A percentile compares a stretch with the other conserved stretches of the same genome.
Conservation (phyloP, 2,797 vertebrate genomes). For the Sebastes taczanowskii region DNA sequence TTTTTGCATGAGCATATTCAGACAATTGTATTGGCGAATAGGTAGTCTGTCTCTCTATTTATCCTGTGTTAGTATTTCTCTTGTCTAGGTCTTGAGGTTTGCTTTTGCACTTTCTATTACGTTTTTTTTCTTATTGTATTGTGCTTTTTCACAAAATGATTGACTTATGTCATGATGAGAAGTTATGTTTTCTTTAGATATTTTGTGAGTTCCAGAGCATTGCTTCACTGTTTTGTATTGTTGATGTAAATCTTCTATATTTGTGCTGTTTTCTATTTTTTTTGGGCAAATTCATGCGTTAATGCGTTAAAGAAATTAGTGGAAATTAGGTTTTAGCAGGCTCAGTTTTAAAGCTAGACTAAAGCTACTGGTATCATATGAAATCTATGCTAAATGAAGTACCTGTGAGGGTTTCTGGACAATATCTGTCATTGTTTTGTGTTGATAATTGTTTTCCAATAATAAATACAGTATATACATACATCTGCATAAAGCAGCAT, state of each 20-base stretch:
- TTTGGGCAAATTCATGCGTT: neutral
- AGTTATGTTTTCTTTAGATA: neutral
- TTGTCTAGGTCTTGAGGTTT: neutral
- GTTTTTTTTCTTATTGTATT: neutral
- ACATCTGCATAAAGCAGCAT: too few relatives aligned
- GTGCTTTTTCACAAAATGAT: neutral
- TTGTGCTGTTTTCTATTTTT: neutral
- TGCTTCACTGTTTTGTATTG: neutral
- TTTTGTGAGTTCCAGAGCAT: neutral
- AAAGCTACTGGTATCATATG: too few relatives aligned
- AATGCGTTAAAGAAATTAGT: too few relatives aligned
- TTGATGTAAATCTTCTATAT: neutral
- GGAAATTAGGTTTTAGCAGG: too few relatives aligned
- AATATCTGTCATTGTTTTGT: too few relatives aligned
- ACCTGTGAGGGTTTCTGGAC: too few relatives aligned
- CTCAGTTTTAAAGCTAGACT: too few relatives aligned
- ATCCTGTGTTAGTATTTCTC: neutral
- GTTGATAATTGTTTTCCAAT: too few relatives aligned
- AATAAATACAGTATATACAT: too few relatives aligned
- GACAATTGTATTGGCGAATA: neutral
- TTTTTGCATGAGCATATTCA: neutral
- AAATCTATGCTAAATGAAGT: fast-evolving
- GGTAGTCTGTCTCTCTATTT: neutral
- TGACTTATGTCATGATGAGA: neutral
- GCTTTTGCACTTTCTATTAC: neutral